Evolutionary conservation across 2,797 vertebrate genomes (phyloP).

Genomic region (Thamnophis elegans): DNA sequence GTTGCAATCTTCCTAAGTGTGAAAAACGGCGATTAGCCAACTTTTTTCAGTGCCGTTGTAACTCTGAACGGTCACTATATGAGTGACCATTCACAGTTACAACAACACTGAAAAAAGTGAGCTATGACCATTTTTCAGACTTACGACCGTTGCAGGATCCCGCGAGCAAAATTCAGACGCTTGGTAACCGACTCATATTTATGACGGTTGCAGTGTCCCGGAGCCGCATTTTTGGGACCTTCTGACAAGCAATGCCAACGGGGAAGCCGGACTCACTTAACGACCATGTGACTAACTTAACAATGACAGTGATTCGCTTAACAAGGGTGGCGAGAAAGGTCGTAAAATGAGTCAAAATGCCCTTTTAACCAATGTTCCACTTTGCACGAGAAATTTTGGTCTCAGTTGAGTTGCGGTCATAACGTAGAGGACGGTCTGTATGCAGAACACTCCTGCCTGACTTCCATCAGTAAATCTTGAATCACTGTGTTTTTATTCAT

Average conservation of each 20-base stretch:
- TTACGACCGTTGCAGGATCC: no score
- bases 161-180: no score
- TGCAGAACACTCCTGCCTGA: no score
- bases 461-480: no score
- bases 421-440: background rate
- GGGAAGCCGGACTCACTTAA: background rate
- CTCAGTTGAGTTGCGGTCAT: rapidly evolving
- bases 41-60: background rate
- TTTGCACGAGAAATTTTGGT: background rate
- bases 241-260: background rate
- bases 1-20: background rate
- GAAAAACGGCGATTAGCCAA: background rate
- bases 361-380: background rate
- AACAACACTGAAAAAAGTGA: no score
- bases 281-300: background rate
- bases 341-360: background rate
- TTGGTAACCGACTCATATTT: no score
- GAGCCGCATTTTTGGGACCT: background rate
- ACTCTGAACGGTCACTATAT: background rate
- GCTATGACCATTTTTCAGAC: no score
- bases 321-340: background rate
- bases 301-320: no score
- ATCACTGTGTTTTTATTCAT: background rate
- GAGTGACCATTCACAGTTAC: no score
- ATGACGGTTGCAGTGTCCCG: no score